Base-by-base conservation (phyloP, 2,888 invertebrate genomes). In the Catotricha subobsoleta region DNA sequence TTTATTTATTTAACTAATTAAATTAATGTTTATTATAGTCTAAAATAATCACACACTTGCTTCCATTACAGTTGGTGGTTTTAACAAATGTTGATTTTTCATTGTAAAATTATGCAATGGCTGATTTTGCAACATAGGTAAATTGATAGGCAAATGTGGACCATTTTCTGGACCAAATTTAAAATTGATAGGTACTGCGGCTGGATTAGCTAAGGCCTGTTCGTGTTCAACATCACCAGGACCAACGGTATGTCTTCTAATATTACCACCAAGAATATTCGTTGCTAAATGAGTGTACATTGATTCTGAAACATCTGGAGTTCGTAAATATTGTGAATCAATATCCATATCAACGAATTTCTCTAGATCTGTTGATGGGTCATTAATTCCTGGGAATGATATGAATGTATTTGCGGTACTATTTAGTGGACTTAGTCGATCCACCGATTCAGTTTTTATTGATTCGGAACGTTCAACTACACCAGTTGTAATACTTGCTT, bases 1-100 rank as follows among this genome's bases (percentile, higher is more conserved):
- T 30, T 15, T 20, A 18, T 34, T 39, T 16, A 44, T 15, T 19
- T 38, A 16, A 34, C 1, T 19, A 34, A 43, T 34, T n/a, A 18
- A 29, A 42, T 2, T 3, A 34, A 33, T 27, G 4, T 38, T 31
- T 25, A 27, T n/a, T 37, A 33, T 21, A 35, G 21, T 16, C 30
- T n/a, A n/a, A 38, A 21, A 2, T 12, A 2, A 16, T 3, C 42
- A 65, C 69, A 66, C 56, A 79, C 80, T 77, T 48, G 80, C 80
- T 54, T 80, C 82, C 74, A 90, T 76, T 12, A 86, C 83, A 43
- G 80, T 79, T 1, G 91, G 92, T n/a, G 91, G 91, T 59, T 91
- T 90, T 43, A 95, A 66, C 47, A 94, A 67, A 60, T 94, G 88
- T 52, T 91, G 91, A 65, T 94, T 91, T 56, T 90, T 90, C 45